These are phyloP conservation scores for Hypothenemus hampei DNA, from an alignment of 1,140 invertebrate genomes.

Conservation along the genomic window DNA sequence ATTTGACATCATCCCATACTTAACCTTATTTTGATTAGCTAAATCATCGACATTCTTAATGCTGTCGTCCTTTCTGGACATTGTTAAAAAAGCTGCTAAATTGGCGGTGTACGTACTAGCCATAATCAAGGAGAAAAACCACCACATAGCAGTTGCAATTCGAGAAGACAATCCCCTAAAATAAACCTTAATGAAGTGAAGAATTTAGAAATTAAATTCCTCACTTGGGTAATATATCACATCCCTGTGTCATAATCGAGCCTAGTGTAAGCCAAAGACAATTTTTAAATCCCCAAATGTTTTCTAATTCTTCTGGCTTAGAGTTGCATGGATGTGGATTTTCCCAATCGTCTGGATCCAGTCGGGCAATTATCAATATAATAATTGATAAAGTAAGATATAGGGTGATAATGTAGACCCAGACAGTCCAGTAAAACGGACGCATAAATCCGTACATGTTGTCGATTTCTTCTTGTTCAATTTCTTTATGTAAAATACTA, in stretches of 20 bases:
- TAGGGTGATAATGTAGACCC: slow-evolving; percentile 86
- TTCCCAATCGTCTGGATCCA: slow-evolving; percentile 84
- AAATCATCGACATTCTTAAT: slow-evolving; percentile 89
- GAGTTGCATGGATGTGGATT: slow-evolving; percentile 81
- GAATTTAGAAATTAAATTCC: slow-evolving; percentile 23
- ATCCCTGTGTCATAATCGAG: slow-evolving; percentile 76
- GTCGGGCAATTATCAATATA: slow-evolving; percentile 44
- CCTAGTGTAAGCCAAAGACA: slow-evolving; percentile 73
- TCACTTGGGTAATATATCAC: slow-evolving; percentile 74
- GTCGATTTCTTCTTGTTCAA: slow-evolving; percentile 61
- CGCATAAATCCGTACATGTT: slow-evolving; percentile 82
- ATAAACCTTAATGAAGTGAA: no score
- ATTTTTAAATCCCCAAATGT: slow-evolving; percentile 72
- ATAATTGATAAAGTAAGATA: slow-evolving; percentile 72
- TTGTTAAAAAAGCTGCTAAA: slow-evolving; percentile 90
- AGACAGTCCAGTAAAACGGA: slow-evolving; percentile 84
- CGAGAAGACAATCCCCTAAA: slow-evolving; percentile 66
- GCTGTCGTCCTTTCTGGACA: slow-evolving; percentile 72
- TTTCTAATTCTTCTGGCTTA: slow-evolving; percentile 73
- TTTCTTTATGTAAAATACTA: slow-evolving; percentile 73
- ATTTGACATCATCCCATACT: slow-evolving; percentile 69
- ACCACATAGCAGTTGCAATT: slow-evolving; percentile 84
- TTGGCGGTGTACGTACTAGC: slow-evolving; percentile 96
- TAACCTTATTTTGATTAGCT: slow-evolving; percentile 81
- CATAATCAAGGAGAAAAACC: slow-evolving; percentile 94